Percentiles rank a stretch among this genome's conserved stretches.
Evolutionary conservation across 2,888 invertebrate genomes (phyloP).

Genomic region (Dasypogon diadema): DNA sequence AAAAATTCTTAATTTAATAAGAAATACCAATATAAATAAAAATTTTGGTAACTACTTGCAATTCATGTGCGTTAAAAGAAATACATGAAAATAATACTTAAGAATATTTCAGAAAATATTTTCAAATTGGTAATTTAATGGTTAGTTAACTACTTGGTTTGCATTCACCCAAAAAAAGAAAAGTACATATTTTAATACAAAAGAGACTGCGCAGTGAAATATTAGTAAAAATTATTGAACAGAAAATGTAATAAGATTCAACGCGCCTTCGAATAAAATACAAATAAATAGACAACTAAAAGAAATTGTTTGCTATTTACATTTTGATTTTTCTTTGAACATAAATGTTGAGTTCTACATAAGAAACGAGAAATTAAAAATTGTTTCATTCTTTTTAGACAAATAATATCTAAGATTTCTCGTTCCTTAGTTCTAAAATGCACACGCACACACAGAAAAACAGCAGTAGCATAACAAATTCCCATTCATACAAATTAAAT

Average conservation of each 20-base stretch:
- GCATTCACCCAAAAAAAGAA: constrained; percentile 26
- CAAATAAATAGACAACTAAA: constrained; percentile 19
- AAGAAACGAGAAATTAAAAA: constrained; percentile 47
- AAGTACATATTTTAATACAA: neutral
- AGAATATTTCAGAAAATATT: neutral
- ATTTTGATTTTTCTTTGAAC: constrained; percentile 40
- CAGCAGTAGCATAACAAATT: constrained; percentile 44
- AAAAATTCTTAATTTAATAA: neutral
- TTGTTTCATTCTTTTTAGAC: neutral
- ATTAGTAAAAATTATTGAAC: neutral
- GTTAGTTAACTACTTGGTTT: constrained; percentile 13
- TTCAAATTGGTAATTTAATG: neutral
- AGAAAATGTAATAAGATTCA: neutral
- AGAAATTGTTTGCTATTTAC: constrained; percentile 34
- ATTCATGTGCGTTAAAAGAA: neutral
- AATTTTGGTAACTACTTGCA: neutral
- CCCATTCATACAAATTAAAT: constrained; percentile 52
- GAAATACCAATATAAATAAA: neutral
- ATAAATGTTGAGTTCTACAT: constrained; percentile 29
- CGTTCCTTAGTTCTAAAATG: constrained; percentile 16
- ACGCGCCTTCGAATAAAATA: too few species aligned
- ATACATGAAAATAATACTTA: neutral
- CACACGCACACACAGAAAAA: constrained; percentile 51
- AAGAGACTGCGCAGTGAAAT: neutral
- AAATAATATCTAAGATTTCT: constrained; percentile 7